These are phyloP conservation scores for Leucozona laternaria DNA, from an alignment of 2,888 invertebrate species.

Conservation along the genomic window DNA sequence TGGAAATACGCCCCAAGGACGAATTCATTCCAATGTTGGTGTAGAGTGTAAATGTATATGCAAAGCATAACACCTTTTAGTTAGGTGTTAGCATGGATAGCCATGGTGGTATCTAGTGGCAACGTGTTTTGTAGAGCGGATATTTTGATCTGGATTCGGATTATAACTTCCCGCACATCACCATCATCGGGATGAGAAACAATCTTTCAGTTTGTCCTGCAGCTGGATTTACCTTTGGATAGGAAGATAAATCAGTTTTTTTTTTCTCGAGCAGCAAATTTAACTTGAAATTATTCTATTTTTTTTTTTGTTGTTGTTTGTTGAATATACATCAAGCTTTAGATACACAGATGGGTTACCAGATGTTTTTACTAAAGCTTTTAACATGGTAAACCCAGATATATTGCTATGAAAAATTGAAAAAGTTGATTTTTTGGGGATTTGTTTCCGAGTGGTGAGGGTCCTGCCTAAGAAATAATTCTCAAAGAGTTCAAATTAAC, in stretches of 20 bases:
- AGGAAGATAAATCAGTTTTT: not conserved
- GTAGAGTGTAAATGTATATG: slow-evolving; percentile 9
- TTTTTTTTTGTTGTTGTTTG: slow-evolving; percentile 15
- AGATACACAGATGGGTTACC: slow-evolving; percentile 15
- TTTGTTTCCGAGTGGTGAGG: no score
- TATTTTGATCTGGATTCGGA: slow-evolving; percentile 62
- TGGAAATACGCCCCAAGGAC: slow-evolving; percentile 68
- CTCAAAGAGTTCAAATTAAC: no score
- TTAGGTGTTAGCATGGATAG: slow-evolving; percentile 48
- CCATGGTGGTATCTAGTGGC: slow-evolving; percentile 27
- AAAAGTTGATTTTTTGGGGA: no score
- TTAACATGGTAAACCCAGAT: no score
- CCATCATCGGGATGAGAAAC: slow-evolving; percentile 18
- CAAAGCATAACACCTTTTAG: slow-evolving; percentile 39
- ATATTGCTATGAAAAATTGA: no score
- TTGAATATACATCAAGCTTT: slow-evolving; percentile 21
- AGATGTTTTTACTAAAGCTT: no score
- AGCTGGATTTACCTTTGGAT: slow-evolving; percentile 7
- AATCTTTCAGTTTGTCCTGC: slow-evolving; percentile 41
- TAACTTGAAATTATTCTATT: not conserved
- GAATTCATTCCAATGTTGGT: slow-evolving; percentile 42
- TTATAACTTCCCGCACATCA: slow-evolving; percentile 35
- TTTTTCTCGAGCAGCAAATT: slow-evolving; percentile 9
- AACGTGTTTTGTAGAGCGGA: slow-evolving; percentile 29
- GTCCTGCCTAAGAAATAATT: no score